Evolutionary conservation across 2,888 invertebrate species (phyloP), one percentile per base, ranked within the genome.

Genomic region (Eupithecia subfuscata): DNA sequence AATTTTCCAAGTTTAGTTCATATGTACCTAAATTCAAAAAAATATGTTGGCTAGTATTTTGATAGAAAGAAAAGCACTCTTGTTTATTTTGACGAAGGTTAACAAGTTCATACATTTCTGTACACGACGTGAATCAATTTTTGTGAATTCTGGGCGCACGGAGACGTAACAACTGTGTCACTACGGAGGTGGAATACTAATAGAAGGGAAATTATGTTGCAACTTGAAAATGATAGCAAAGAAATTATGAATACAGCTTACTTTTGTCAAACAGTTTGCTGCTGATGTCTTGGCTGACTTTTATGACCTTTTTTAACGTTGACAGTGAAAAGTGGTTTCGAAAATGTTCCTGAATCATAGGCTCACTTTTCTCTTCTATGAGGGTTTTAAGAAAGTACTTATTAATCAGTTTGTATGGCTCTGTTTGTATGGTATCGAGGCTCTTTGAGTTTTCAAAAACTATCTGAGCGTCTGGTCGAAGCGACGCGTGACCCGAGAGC

Each of bases 141-240:
- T 80, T 73, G 76, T 70, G 79, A 81, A 80, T 74, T 79, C 78
- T 74, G 45, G 48, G 80, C 70, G 71, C 74, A 81, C 79, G 79
- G 76, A 78, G 77, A 77, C 72, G 80, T 76, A 76, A 79, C 78
- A 76, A 77, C 79, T 79, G 78, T 78, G 79, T 78, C 75, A 74
- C 72, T 75, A 80, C 81, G 77, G 71, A 63, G 75, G 69, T 70
- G 73, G 81, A 81, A 82, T 81, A 81, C 79, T 81, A 84, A 84
- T 79, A 74, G 76, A 67, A 60, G 78, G 74, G 71, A 79, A 81
- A 82, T 79, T 78, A 78, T 82, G 80, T 81, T 80, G 80, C 74
- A 79, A 79, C 80, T 72, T 79, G 78, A 80, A 83, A 85, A 82
- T 83, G 76, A 82, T 77, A 79, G 75, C 81, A 81, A 77, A 65